These are phyloP conservation scores for Drosophila erecta DNA, from an alignment of 1,140 invertebrate genomes.

Conservation along the genomic window DNA sequence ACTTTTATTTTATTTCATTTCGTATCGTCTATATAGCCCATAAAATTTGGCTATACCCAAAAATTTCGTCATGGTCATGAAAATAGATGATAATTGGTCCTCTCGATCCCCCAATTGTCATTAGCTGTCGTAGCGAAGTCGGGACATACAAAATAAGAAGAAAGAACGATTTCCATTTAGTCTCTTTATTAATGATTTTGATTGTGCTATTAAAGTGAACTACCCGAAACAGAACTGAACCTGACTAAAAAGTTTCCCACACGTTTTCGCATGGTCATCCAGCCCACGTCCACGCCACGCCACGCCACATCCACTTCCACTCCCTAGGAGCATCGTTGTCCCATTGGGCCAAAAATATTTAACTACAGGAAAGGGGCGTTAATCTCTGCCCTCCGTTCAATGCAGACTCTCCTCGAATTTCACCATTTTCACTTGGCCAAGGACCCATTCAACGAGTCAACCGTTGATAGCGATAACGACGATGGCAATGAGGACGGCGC, in stretches of 20 bases:
- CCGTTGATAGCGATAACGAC: conserved; percentile 17
- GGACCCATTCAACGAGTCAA: conserved; percentile 61
- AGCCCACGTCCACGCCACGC: not conserved
- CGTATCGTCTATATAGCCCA: no score
- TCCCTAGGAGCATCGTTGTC: conserved; percentile 31
- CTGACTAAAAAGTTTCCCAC: conserved; percentile 4
- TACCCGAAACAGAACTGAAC: conserved; percentile 9
- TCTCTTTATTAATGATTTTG: conserved; percentile 20
- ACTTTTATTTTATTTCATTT: no score
- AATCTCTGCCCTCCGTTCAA: conserved; percentile 44
- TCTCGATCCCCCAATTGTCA: no score
- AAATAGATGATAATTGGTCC: no score
- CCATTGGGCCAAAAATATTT: conserved; percentile 52
- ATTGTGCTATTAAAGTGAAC: conserved; percentile 44
- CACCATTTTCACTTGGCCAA: conserved; percentile 10
- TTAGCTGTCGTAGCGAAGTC: not conserved
- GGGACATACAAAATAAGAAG: not conserved
- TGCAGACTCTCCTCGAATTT: no score
- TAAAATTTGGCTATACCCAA: no score
- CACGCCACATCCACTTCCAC: conserved; percentile 1
- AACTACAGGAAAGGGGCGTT: conserved; percentile 75
- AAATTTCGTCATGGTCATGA: no score
- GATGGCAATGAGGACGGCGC: conserved; percentile 14
- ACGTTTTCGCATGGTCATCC: conserved; percentile 20
- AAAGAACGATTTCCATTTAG: not conserved